Evolutionary conservation across 2,888 invertebrate genomes (phyloP).

Genomic region (Drosophila phalerata): DNA sequence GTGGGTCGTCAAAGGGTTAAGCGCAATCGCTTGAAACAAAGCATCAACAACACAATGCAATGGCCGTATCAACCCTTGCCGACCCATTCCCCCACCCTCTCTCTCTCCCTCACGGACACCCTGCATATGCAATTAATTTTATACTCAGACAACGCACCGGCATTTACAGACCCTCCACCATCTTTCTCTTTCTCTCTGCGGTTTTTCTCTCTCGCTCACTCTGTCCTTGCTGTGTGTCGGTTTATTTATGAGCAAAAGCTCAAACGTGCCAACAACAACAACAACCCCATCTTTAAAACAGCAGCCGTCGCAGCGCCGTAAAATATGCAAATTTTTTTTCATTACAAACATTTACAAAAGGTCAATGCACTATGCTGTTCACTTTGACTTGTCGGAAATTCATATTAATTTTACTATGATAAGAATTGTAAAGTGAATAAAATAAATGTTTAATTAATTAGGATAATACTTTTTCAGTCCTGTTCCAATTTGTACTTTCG

Average conservation of each 20-base stretch:
- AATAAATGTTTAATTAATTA: too few species aligned
- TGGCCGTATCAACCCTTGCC: conserved; percentile 28
- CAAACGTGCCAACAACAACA: conserved; percentile 34
- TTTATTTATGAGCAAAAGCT: conserved; percentile 54
- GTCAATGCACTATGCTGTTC: neutral
- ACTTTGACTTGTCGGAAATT: neutral
- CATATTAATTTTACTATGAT: too few species aligned
- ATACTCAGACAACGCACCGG: conserved; percentile 32
- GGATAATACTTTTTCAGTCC: too few species aligned
- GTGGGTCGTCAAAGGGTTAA: conserved; percentile 55
- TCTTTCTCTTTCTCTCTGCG: conserved; percentile 1
- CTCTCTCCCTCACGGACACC: conserved; percentile 3
- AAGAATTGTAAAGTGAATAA: too few species aligned
- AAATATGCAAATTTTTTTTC: conserved; percentile 75
- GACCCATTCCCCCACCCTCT: neutral
- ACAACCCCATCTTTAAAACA: conserved; percentile 62
- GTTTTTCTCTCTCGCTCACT: conserved; percentile 3
- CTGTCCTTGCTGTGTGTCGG: conserved; percentile 2
- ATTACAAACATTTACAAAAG: conserved; percentile 45
- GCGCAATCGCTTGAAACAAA: conserved; percentile 44
- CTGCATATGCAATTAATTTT: conserved; percentile 50
- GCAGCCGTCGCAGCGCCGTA: conserved; percentile 41
- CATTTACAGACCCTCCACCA: conserved; percentile 1
- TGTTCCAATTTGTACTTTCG: too few species aligned
- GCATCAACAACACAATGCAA: conserved; percentile 24